A percentile compares a stretch with the other conserved stretches of the same genome.
These are phyloP conservation scores for Larimichthys polyactis DNA, from an alignment of 2,113 vertebrate genomes.

Conservation along the genomic window DNA sequence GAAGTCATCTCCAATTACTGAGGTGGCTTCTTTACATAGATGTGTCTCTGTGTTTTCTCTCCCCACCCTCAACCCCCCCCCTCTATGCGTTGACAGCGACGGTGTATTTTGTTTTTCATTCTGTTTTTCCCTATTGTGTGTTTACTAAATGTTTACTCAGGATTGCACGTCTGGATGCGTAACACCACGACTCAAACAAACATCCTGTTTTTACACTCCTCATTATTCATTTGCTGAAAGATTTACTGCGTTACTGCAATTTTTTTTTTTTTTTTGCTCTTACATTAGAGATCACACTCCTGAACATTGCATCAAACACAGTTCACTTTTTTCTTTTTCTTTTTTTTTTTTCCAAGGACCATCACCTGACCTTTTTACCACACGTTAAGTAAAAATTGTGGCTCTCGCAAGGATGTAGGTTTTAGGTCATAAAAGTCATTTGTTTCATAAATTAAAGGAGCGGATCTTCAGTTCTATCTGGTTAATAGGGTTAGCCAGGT, in stretches of 20 bases:
- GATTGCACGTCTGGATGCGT: slow-evolving; percentile 62
- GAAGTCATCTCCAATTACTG: slow-evolving; percentile 69
- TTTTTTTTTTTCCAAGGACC: slow-evolving; percentile 74
- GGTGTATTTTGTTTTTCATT: slow-evolving; percentile 59
- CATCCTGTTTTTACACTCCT: slow-evolving; percentile 45
- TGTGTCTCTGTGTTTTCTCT: slow-evolving; percentile 48
- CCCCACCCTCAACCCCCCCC: neutral
- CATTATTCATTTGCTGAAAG: slow-evolving; percentile 62
- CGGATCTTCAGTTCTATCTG: slow-evolving; percentile 82
- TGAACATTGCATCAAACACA: slow-evolving; percentile 28
- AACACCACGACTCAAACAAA: slow-evolving; percentile 44
- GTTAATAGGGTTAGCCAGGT: slow-evolving; percentile 85
- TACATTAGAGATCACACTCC: neutral
- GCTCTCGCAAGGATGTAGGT: slow-evolving; percentile 80
- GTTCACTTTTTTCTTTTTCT: slow-evolving; percentile 51
- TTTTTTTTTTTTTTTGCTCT: slow-evolving; percentile 20
- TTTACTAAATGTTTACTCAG: slow-evolving; percentile 57
- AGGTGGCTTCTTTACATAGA: slow-evolving; percentile 54
- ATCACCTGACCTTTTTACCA: slow-evolving; percentile 81
- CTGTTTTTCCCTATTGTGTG: slow-evolving; percentile 43
- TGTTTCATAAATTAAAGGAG: slow-evolving; percentile 86
- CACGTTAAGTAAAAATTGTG: slow-evolving; percentile 76
- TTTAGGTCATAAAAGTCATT: slow-evolving; percentile 79
- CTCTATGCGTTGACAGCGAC: slow-evolving; percentile 48
- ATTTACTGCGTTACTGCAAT: slow-evolving; percentile 44